These are phyloP conservation scores for Drosophila mercatorum DNA, from an alignment of 2,888 invertebrate species.

Conservation along the genomic window DNA sequence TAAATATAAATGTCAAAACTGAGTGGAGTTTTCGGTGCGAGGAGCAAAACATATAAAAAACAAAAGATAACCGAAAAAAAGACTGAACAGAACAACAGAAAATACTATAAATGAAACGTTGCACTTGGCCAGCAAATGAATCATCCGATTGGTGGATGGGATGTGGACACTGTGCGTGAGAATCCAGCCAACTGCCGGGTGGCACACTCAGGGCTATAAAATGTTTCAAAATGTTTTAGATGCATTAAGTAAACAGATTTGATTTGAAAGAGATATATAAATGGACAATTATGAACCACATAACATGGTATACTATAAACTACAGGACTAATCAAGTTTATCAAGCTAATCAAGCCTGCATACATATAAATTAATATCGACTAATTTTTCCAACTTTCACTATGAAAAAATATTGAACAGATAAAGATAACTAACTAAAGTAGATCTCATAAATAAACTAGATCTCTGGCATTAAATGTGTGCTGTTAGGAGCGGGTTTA, in stretches of 20 bases:
- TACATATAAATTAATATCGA: too few relatives aligned
- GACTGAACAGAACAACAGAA: not conserved
- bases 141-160: conserved; percentile 42
- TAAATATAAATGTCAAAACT: conserved; percentile 83
- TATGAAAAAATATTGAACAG: too few relatives aligned
- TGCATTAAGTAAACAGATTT: not conserved
- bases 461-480: too few relatives aligned
- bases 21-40: conserved; percentile 72
- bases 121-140: conserved; percentile 62
- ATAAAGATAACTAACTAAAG: too few relatives aligned
- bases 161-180: conserved; percentile 56
- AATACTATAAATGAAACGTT: conserved; percentile 31
- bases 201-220: conserved; percentile 25
- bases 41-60: conserved; percentile 46
- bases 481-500: too few relatives aligned
- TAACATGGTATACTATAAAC: too few relatives aligned
- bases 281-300: too few relatives aligned
- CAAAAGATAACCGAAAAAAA: conserved; percentile 15
- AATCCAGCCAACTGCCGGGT: conserved; percentile 54
- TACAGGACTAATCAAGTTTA: too few relatives aligned
- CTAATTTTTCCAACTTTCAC: too few relatives aligned
- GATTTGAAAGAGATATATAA: not conserved
- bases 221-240: not conserved
- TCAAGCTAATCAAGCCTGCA: too few relatives aligned
- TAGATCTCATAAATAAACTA: too few relatives aligned